Evolutionary conservation across 2,888 invertebrate genomes (phyloP), one percentile per base, ranked within the genome.

Genomic region (Cataglyphis cursor): DNA sequence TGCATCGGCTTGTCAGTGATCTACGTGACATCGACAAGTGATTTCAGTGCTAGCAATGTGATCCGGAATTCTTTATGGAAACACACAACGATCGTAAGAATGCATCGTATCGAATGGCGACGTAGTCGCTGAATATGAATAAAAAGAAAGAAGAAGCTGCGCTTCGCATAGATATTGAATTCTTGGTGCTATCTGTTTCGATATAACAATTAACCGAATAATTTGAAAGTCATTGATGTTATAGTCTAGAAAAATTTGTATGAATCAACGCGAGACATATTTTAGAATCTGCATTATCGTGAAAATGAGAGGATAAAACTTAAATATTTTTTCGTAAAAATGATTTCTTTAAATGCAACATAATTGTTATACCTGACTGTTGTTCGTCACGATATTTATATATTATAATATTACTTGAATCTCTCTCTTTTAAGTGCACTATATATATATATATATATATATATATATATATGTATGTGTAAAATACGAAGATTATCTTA

Each of bases 181-280:
- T 66, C 44, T 66, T 66, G 66, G 66, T 66, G 66, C 44, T 66
- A 66, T 28, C 4, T 24, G 31, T 54, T 70, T 70, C 31, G 24
- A 68, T n/a, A 6, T 24, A 31, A 31, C 15, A 48, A 28, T 70
- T 12, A 35, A 54, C 8, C 8, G 35, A 10, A 44, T 24, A 65
- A 44, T 65, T n/a, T 12, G 70, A 21, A 35, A 18, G 41, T 54
- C 70, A 21, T 54, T 21, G 35, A 31, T 51, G 70, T 15, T 54
- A 51, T 51, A 21, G 21, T 35, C 6, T 8, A 48, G 12, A 8
- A 48, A 51, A 48, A 31, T 68, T 31, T 68, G n/a, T 48, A 35
- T 10, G 48, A 48, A 31, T 31, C 68, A 41, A 41, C 24, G 48
- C 48, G 28, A 64, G 4, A 24, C 1, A 15, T 31, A 61, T 61